These are phyloP conservation scores for Odontesthes bonariensis DNA, from an alignment of 2,113 vertebrate species.

Conservation along the genomic window DNA sequence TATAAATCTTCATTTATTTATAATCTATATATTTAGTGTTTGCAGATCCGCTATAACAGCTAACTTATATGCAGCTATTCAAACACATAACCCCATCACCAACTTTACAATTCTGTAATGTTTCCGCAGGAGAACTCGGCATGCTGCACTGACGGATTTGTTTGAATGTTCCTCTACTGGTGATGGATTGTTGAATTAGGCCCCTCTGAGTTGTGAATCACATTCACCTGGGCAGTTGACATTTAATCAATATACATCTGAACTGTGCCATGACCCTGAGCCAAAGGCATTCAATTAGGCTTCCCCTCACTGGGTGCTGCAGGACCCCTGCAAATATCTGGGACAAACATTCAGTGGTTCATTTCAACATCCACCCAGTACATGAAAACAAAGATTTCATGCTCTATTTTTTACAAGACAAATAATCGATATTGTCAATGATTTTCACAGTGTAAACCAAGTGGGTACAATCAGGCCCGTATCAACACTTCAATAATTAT, in stretches of 20 bases:
- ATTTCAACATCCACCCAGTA: conserved; percentile 42
- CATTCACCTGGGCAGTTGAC: conserved; percentile 81
- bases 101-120: not conserved
- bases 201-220: conserved; percentile 80
- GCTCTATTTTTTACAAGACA: conserved; percentile 63
- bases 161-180: conserved; percentile 67
- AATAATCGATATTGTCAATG: conserved; percentile 50
- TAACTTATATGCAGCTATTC: not conserved
- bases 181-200: conserved; percentile 74
- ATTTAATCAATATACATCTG: conserved; percentile 85
- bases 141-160: conserved; percentile 43
- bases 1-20: too few relatives aligned
- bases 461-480: conserved; percentile 29
- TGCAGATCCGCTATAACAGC: too few relatives aligned
- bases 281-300: conserved; percentile 78
- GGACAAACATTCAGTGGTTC: conserved; percentile 60
- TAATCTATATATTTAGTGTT: too few relatives aligned
- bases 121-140: conserved; percentile 21
- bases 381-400: conserved; percentile 50
- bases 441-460: conserved; percentile 26
- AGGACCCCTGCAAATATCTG: conserved; percentile 63
- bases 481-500: conserved; percentile 51
- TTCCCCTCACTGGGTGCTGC: conserved; percentile 65
- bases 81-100: too few relatives aligned
- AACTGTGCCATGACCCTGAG: conserved; percentile 81